Evolutionary conservation across 2,888 invertebrate genomes (phyloP).

Genomic region (Yponomeuta plumbellus): DNA sequence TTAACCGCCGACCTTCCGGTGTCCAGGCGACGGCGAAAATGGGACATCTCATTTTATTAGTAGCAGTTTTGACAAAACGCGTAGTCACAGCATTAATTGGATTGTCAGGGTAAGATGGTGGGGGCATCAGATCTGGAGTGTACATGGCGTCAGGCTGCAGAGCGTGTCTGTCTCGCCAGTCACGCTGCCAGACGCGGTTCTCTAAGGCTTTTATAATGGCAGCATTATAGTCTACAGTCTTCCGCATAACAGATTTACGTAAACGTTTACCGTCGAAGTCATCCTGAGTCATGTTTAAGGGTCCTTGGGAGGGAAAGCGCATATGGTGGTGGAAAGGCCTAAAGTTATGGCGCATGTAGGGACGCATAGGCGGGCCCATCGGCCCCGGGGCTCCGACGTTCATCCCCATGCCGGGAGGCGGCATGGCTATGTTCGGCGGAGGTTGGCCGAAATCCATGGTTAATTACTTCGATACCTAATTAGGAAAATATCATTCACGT

Average conservation of each 20-base stretch:
- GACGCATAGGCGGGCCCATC: slow-evolving; percentile 46
- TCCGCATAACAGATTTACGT: slow-evolving; percentile 96
- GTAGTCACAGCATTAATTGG: slow-evolving; percentile 97
- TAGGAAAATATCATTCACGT: slow-evolving; percentile 46
- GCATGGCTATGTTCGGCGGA: slow-evolving; percentile 64
- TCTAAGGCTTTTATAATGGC: slow-evolving; percentile 94
- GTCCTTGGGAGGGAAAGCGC: slow-evolving; percentile 71
- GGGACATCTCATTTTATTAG: slow-evolving; percentile 99
- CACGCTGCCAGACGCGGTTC: slow-evolving; percentile 96
- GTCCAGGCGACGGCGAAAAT: slow-evolving; percentile 99
- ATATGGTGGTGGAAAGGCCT: slow-evolving; percentile 66
- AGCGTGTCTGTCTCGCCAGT: slow-evolving; percentile 90
- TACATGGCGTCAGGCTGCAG: slow-evolving; percentile 97
- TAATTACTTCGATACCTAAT: slow-evolving; percentile 66
- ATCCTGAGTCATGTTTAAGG: slow-evolving; percentile 85
- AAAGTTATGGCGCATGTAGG: slow-evolving; percentile 69
- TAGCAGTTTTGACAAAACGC: slow-evolving; percentile 98
- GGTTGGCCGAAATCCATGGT: slow-evolving; percentile 71
- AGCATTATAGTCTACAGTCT: slow-evolving; percentile 98
- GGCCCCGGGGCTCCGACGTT: slow-evolving; percentile 23
- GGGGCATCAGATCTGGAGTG: slow-evolving; percentile 94
- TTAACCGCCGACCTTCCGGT: slow-evolving; percentile 97
- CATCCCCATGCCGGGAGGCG: slow-evolving; percentile 52
- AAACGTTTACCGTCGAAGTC: slow-evolving; percentile 97
- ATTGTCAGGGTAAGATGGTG: slow-evolving; percentile 94